Conservation (phyloP, 2,797 vertebrate species). For the Lagorchestes hirsutus region DNA sequence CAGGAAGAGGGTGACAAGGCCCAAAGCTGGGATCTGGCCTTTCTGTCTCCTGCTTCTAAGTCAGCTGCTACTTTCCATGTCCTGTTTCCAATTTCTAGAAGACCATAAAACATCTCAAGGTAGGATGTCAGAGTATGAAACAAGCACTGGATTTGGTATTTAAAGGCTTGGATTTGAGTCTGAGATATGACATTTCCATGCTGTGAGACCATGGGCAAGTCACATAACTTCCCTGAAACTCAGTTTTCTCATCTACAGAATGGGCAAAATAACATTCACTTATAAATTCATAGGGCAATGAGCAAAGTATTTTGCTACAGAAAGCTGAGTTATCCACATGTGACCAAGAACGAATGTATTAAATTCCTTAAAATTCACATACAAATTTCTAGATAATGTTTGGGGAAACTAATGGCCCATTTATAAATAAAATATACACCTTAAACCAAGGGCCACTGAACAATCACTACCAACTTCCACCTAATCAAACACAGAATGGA, state of each 20-base stretch:
- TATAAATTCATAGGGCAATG: not conserved
- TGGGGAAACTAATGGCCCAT: not conserved
- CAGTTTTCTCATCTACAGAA: not conserved
- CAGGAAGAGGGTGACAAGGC: not conserved
- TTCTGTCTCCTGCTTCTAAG: not conserved
- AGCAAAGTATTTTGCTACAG: not conserved
- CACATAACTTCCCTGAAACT: not conserved
- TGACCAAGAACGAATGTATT: not conserved
- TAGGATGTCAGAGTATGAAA: not conserved
- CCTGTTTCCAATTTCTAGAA: constrained; percentile 43
- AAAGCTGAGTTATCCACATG: not conserved
- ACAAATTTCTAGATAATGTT: not conserved
- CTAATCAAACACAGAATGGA: not conserved
- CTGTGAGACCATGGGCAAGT: not conserved
- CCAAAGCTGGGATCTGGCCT: constrained; percentile 1
- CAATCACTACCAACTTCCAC: not conserved
- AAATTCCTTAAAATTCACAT: not conserved
- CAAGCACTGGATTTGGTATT: not conserved
- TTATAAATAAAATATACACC: not conserved
- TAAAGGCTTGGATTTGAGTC: not conserved
- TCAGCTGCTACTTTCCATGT: not conserved
- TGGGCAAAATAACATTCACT: not conserved
- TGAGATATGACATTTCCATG: not conserved
- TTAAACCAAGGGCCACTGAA: not conserved
- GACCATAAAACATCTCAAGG: not conserved